Evolutionary conservation across 2,797 vertebrate genomes (phyloP).

Genomic region (Bryconaethiops microstoma): DNA sequence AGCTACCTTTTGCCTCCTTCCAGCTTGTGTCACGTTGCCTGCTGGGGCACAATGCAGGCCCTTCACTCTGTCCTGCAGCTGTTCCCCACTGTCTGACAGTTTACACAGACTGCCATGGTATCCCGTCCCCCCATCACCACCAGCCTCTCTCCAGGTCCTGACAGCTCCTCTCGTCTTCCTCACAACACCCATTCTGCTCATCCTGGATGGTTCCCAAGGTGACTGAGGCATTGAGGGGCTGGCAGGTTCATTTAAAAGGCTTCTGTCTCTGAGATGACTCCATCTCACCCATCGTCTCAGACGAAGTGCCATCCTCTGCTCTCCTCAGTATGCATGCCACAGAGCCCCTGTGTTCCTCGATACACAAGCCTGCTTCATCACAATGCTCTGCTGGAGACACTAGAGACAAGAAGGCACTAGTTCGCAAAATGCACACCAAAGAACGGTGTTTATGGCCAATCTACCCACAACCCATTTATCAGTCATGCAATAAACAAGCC

Average conservation of each 20-base stretch:
- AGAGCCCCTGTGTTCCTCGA: neutral
- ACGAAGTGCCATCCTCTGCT: neutral
- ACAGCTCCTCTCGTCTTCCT: conserved; percentile 45
- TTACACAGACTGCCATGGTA: conserved; percentile 51
- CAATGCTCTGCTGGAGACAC: neutral
- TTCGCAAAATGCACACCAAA: neutral
- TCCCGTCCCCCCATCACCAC: conserved; percentile 27
- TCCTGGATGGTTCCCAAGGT: conserved; percentile 45
- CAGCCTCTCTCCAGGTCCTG: conserved; percentile 33
- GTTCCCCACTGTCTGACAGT: conserved; percentile 50
- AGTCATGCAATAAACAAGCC: neutral
- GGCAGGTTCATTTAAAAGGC: conserved; percentile 56
- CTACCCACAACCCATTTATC: neutral
- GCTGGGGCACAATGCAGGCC: conserved; percentile 49
- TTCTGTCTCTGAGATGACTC: conserved; percentile 41
- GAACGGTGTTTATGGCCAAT: no score
- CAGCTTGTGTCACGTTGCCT: conserved; percentile 47
- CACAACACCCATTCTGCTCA: conserved; percentile 31
- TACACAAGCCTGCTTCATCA: neutral
- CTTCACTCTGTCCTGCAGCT: conserved; percentile 41
- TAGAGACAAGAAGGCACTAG: neutral
- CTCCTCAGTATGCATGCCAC: neutral
- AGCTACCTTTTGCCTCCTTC: conserved; percentile 30
- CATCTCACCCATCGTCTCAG: conserved; percentile 16
- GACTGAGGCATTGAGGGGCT: conserved; percentile 23